Percentiles rank a stretch among this genome's conserved stretches.
phyloP scores from a whole-genome alignment of 2,797 vertebrate genomes.

The Pangasius krempfi region DNA sequence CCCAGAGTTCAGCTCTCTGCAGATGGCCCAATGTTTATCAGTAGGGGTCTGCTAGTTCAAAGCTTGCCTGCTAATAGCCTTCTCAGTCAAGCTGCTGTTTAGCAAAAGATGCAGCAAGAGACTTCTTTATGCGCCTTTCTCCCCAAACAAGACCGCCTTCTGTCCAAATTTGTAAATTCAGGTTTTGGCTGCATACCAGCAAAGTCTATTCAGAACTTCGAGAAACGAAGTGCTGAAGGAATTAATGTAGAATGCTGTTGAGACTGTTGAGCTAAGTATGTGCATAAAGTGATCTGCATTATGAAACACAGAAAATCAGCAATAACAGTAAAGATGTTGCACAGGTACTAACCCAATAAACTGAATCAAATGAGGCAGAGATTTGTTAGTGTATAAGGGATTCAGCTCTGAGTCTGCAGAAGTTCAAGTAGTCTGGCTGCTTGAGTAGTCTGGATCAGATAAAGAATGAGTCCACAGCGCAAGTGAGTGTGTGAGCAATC shows the following conservation, averaged over 20 bases:
- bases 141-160: constrained; percentile 11
- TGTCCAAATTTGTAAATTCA: constrained; percentile 30
- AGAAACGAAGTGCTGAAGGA: background rate
- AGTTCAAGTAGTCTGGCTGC: constrained; percentile 61
- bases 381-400: background rate
- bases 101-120: constrained; percentile 65
- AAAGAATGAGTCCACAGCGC: constrained; percentile 46
- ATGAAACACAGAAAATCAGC: background rate
- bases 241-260: constrained; percentile 10
- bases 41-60: constrained; percentile 65
- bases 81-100: constrained; percentile 72
- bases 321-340: background rate
- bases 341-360: background rate
- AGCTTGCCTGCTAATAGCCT: constrained; percentile 70
- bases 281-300: background rate
- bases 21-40: constrained; percentile 67
- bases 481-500: constrained; percentile 2
- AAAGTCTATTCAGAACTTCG: background rate
- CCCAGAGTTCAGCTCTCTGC: constrained; percentile 53
- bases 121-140: constrained; percentile 43
- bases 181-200: constrained; percentile 22
- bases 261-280: background rate
- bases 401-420: background rate
- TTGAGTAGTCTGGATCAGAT: constrained; percentile 72
- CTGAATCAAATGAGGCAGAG: background rate